Evolutionary conservation across 2,888 invertebrate genomes (phyloP).

Genomic region (Nomada fabriciana): DNA sequence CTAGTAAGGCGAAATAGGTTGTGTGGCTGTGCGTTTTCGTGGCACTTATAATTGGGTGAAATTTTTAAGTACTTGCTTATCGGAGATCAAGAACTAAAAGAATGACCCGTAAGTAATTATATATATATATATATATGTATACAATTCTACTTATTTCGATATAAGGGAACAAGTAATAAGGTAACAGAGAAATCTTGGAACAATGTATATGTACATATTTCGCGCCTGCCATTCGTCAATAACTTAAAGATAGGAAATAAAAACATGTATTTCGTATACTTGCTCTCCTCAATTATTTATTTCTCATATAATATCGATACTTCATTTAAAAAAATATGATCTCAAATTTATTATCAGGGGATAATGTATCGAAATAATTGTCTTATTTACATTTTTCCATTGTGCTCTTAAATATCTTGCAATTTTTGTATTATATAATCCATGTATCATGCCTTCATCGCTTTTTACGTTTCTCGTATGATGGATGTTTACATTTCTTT

Average conservation of each 20-base stretch:
- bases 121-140: conserved; percentile 18
- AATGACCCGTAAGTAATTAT: conserved; percentile 82
- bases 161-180: not conserved
- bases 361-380: not conserved
- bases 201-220: conserved; percentile 11
- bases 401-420: not conserved
- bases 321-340: too few species aligned
- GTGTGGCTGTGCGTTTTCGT: conserved; percentile 54
- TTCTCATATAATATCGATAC: not conserved
- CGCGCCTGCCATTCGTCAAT: conserved; percentile 39
- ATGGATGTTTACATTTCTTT: not conserved
- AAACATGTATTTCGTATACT: not conserved
- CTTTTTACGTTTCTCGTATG: not conserved
- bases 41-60: conserved; percentile 55
- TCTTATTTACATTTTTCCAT: not conserved
- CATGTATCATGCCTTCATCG: not conserved
- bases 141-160: not conserved
- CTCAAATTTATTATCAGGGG: not conserved
- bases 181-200: conserved; percentile 2
- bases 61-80: conserved; percentile 80
- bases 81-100: conserved; percentile 81
- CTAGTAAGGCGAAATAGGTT: conserved; percentile 11
- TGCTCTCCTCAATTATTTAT: not conserved
- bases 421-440: not conserved
- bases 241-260: conserved; percentile 22